These are phyloP conservation scores for Procapra przewalskii DNA, from an alignment of 2,113 vertebrate species.

Conservation along the genomic window DNA sequence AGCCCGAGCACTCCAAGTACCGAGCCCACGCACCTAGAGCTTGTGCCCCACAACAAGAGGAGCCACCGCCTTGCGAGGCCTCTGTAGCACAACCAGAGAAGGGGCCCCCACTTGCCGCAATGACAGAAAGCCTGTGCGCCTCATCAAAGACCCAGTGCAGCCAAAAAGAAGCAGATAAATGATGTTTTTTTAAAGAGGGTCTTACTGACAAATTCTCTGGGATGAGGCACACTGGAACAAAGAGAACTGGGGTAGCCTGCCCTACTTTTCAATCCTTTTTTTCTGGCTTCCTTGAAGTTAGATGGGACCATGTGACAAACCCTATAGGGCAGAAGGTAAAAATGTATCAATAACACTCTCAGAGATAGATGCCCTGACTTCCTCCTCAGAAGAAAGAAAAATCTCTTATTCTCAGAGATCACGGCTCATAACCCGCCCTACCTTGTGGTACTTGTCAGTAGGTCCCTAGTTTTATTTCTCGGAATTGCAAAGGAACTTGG, in stretches of 20 bases:
- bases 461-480: background rate
- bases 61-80: background rate
- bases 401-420: background rate
- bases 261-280: background rate
- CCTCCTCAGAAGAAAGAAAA: slow-evolving; percentile 27
- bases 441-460: background rate
- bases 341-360: background rate
- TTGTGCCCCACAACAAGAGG: background rate
- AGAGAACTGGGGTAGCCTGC: background rate
- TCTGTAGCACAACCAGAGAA: background rate
- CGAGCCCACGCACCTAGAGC: background rate
- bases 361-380: background rate
- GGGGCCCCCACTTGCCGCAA: background rate
- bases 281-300: background rate
- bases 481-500: background rate
- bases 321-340: background rate
- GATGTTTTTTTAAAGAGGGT: background rate
- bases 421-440: background rate
- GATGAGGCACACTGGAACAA: background rate
- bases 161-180: background rate
- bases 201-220: background rate
- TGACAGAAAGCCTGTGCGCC: fast-evolving
- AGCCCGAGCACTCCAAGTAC: fast-evolving
- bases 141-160: background rate
- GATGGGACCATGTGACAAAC: background rate